Base-by-base conservation (phyloP, 1,140 invertebrate genomes). In the Trachelipus rathkii region DNA sequence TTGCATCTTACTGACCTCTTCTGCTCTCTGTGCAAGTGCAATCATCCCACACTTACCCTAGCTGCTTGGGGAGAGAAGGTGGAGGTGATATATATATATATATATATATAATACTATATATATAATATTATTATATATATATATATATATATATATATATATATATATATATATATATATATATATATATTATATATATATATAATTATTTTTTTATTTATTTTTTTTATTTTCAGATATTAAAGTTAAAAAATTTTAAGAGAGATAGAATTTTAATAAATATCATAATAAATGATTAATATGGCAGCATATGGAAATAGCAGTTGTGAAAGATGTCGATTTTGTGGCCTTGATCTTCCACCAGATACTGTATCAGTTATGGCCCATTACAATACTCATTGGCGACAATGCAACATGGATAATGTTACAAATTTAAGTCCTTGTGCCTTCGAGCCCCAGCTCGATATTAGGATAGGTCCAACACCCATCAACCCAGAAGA, bases 311-410 rank as follows among this genome's bases (percentile, higher is more conserved):
- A 60, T 60, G 50, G 50, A 19, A 60, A 60, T 60, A 60, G 50
- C 19, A 60, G 19, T 8, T 60, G 50, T 60, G 79, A 81, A 69
- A 74, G 79, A 50, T 78, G 79, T 72, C 77, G 77, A 33, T 81
- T 81, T 44, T 81, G 79, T 75, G 79, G 79, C 15, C 33, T 81
- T 6, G 79, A 81, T 71, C 79, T 81, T 68, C 79, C 79, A 4
- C 72, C 73, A 72, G 79, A 81, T 75, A 75, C 79, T 21, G 72
- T 81, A n/a, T 66, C 79, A 6, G 79, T 81, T 23, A 78, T 81
- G 72, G 74, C 79, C 7, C 79, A 81, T 50, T 77, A 78, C 44
- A 81, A 77, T 60, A 78, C 75, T 21, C 79, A 81, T 66, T 78
- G 79, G 77, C 44, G 77, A 45, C 79, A 81, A 75, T 77, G 74